phyloP scores from a whole-genome alignment of 2,888 invertebrate genomes.

The Epinotia brunnichana region DNA sequence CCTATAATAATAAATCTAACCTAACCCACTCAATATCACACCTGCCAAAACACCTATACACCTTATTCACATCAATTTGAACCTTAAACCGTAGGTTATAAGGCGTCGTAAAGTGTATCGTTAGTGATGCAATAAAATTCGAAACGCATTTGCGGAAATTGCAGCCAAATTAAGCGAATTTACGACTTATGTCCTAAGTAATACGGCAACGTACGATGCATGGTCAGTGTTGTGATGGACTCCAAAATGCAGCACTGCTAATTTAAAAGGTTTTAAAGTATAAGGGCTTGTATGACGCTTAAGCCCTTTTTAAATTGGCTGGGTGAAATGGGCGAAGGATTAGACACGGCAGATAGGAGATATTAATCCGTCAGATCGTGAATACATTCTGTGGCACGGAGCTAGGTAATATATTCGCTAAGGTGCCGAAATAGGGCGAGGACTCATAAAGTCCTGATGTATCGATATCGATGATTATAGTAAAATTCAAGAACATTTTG shows the following conservation, averaged over 20 bases:
- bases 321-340: constrained; percentile 67
- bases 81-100: constrained; percentile 47
- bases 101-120: constrained; percentile 40
- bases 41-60: constrained; percentile 49
- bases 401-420: constrained; percentile 72
- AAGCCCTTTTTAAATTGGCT: constrained; percentile 41
- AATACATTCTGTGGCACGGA: constrained; percentile 82
- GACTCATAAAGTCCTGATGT: constrained; percentile 17
- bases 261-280: not conserved
- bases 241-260: not conserved
- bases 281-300: not conserved
- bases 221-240: constrained; percentile 1
- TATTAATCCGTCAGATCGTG: constrained; percentile 82
- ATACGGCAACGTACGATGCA: not conserved
- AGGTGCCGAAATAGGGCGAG: constrained; percentile 67
- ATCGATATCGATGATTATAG: constrained; percentile 37
- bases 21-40: constrained; percentile 62
- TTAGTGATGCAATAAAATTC: not conserved
- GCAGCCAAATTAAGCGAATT: not conserved
- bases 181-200: not conserved
- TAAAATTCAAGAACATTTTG: no score
- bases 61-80: constrained; percentile 44
- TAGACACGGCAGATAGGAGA: constrained; percentile 68
- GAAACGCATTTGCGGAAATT: not conserved
- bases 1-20: constrained; percentile 74